These are phyloP conservation scores for Melangyna quadrimaculata DNA, from an alignment of 2,888 invertebrate genomes.

Conservation along the genomic window DNA sequence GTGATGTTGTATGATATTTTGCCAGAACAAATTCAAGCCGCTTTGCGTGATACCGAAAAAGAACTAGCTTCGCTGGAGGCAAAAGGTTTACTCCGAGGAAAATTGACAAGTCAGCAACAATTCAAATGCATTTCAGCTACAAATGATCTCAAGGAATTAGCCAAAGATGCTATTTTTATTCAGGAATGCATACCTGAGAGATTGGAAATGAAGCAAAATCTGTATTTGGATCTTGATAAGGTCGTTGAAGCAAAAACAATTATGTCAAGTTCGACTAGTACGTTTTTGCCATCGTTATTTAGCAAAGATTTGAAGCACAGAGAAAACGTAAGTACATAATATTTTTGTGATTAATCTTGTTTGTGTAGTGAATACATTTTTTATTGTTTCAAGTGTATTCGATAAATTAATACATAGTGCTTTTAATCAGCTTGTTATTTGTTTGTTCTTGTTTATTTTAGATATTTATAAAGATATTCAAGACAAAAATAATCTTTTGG, in stretches of 20 bases:
- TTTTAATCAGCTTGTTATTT: background rate
- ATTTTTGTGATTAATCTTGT: background rate
- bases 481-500: background rate
- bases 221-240: slow-evolving; percentile 90
- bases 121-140: slow-evolving; percentile 88
- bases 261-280: slow-evolving; percentile 96
- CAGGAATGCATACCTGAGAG: slow-evolving; percentile 98
- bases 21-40: slow-evolving; percentile 87
- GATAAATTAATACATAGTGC: background rate
- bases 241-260: slow-evolving; percentile 89
- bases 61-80: slow-evolving; percentile 88
- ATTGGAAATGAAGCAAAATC: slow-evolving; percentile 90
- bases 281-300: slow-evolving; percentile 93
- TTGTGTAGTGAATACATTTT: background rate
- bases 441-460: background rate
- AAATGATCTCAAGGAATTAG: slow-evolving; percentile 86
- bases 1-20: slow-evolving; percentile 93
- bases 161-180: slow-evolving; percentile 89
- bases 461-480: background rate
- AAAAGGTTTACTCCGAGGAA: slow-evolving; percentile 89
- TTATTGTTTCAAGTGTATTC: background rate
- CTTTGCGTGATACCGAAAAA: slow-evolving; percentile 87
- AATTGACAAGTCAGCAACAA: slow-evolving; percentile 88
- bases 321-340: slow-evolving; percentile 81
- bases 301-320: slow-evolving; percentile 90